Evolutionary conservation across 2,113 vertebrate species (phyloP).

Genomic region (Cyprinodon brontotheroides): DNA sequence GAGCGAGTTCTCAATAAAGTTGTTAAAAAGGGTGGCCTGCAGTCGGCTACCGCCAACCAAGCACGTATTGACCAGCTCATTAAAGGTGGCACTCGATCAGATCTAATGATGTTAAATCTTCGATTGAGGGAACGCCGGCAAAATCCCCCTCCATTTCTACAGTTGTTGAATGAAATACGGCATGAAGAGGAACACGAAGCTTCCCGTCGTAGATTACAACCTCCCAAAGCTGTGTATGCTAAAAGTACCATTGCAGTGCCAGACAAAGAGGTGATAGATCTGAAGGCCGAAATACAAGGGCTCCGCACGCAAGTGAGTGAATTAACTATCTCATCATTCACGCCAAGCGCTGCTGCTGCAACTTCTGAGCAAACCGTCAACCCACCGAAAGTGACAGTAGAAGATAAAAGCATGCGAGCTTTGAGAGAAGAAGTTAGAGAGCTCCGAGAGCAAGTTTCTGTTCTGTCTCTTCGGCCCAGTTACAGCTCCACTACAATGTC

Average conservation of each 20-base stretch:
- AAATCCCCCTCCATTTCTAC: neutral
- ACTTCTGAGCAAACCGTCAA: neutral
- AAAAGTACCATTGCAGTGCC: too few relatives aligned
- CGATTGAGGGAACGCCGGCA: neutral
- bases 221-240: neutral
- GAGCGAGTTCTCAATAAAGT: constrained; percentile 33
- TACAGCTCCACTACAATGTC: neutral
- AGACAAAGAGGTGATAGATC: too few relatives aligned
- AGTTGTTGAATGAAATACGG: constrained; percentile 13
- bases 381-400: neutral
- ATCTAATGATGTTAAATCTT: constrained; percentile 14
- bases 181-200: constrained; percentile 8
- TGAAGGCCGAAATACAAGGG: too few relatives aligned
- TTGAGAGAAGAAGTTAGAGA: neutral
- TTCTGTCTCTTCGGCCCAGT: too few relatives aligned
- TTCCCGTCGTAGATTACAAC: neutral
- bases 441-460: constrained; percentile 1
- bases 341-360: neutral
- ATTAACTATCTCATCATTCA: too few relatives aligned
- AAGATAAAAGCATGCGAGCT: neutral
- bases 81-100: constrained; percentile 16
- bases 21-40: constrained; percentile 26
- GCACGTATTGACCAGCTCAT: constrained; percentile 27
- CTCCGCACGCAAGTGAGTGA: too few relatives aligned
- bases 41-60: neutral